phyloP scores from a whole-genome alignment of 2,888 invertebrate genomes.

The Cinara cedri region DNA sequence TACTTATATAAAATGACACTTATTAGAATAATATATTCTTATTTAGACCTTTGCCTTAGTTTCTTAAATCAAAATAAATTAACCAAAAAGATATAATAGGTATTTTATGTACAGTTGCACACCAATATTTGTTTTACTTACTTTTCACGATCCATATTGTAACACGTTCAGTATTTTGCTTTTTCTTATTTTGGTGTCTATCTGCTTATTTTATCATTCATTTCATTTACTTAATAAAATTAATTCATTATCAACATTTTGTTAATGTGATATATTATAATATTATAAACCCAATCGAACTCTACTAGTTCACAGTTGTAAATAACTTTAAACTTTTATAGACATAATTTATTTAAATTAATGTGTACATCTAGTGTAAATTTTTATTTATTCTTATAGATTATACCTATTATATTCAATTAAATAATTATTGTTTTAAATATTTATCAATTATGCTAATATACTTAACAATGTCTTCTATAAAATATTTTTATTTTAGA shows the following conservation, averaged over 20 bases:
- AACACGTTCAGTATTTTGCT: background rate
- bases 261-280: no score
- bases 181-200: background rate
- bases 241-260: background rate
- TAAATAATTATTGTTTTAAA: no score
- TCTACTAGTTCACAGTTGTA: no score
- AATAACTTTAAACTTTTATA: no score
- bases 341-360: no score
- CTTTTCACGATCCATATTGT: background rate
- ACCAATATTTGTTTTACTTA: background rate
- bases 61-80: background rate
- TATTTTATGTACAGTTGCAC: background rate
- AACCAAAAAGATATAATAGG: background rate
- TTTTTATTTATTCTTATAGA: no score
- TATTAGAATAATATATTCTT: slow-evolving; percentile 4
- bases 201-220: background rate
- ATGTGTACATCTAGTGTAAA: no score
- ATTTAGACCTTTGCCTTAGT: background rate
- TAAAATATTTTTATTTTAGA: no score
- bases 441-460: no score
- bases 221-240: background rate
- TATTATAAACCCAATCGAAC: no score
- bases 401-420: no score
- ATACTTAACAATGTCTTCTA: no score
- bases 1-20: background rate